phyloP scores from a whole-genome alignment of 2,113 vertebrate species.

The Microtus richardsoni region DNA sequence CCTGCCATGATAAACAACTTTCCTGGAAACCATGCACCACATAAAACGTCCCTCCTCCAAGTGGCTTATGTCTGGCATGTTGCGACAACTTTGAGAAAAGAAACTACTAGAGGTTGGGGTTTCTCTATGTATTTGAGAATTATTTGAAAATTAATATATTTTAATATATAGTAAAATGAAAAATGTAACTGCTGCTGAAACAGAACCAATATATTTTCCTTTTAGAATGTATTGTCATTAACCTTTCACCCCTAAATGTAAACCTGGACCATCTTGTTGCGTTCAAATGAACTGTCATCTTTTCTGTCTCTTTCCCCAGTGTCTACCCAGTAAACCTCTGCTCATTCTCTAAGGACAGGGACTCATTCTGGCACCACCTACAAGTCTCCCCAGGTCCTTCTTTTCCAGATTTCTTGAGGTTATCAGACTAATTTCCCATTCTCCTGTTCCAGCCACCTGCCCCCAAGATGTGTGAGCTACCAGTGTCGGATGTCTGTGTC shows the following conservation, averaged over 20 bases:
- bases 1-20: too few species aligned
- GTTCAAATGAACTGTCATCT: neutral
- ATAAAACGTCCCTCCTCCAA: neutral
- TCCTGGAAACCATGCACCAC: neutral
- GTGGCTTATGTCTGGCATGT: too few species aligned
- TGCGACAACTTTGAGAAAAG: neutral
- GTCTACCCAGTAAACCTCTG: neutral
- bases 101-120: neutral
- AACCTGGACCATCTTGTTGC: accelerated
- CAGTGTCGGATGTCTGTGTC: neutral
- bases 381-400: neutral
- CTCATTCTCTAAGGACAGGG: neutral
- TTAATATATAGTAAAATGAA: neutral
- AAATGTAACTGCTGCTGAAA: neutral
- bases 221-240: neutral
- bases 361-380: too few species aligned
- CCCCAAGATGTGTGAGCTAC: accelerated
- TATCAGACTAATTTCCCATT: neutral
- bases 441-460: accelerated
- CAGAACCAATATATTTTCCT: neutral
- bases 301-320: accelerated
- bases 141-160: too few species aligned
- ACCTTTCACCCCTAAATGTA: too few species aligned
- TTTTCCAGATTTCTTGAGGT: neutral
- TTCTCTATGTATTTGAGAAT: neutral